These are phyloP conservation scores for Ursus arctos DNA, from an alignment of 2,113 vertebrate genomes.

Conservation along the genomic window DNA sequence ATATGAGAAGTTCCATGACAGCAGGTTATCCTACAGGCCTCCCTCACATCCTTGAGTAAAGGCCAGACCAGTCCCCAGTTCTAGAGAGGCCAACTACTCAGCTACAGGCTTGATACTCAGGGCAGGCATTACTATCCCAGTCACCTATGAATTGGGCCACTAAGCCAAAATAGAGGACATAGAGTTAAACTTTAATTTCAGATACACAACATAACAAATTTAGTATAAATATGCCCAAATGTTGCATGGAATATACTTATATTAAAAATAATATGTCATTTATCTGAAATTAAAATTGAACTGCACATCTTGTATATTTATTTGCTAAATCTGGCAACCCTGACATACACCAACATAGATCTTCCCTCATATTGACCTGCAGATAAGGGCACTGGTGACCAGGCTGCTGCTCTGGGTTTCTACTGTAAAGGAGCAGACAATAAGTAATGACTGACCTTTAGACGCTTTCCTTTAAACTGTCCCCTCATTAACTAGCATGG, in stretches of 20 bases:
- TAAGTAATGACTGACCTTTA: not conserved
- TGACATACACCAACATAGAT: not conserved
- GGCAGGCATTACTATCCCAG: not conserved
- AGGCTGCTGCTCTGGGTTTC: not conserved
- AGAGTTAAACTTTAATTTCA: conserved; percentile 1
- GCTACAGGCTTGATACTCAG: not conserved
- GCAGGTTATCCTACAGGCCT: not conserved
- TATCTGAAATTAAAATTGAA: not conserved
- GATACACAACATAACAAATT: not conserved
- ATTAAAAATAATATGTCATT: not conserved
- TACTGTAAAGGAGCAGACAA: not conserved
- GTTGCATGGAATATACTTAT: not conserved
- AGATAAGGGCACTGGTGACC: not conserved
- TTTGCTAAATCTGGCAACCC: not conserved
- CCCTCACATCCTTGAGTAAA: not conserved
- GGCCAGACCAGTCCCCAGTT: not conserved
- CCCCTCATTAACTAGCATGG: not conserved
- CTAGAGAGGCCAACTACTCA: not conserved
- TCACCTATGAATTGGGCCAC: not conserved
- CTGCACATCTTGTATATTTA: not conserved
- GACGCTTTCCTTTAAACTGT: not conserved
- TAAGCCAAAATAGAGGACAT: not conserved
- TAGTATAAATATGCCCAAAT: not conserved
- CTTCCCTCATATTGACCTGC: too few relatives aligned
- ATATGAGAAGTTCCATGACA: not conserved